Percentiles rank a stretch among this genome's conserved stretches.
Evolutionary conservation across 2,113 vertebrate genomes (phyloP).

Genomic region (Platichthys flesus): DNA sequence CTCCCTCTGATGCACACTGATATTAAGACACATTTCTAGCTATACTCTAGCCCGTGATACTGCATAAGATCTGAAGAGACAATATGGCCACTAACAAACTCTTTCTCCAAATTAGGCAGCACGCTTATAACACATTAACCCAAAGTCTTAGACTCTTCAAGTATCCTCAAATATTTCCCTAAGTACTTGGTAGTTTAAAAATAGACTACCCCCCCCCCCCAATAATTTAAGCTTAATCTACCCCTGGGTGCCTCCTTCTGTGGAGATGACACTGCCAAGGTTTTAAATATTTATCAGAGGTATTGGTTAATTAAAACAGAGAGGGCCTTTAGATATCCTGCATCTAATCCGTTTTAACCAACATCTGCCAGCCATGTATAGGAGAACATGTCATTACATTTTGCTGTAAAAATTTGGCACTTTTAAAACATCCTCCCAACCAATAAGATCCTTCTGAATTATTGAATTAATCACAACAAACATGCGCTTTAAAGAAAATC

Average conservation of each 20-base stretch:
- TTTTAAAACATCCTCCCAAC: conserved; percentile 48
- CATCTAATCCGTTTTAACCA: conserved; percentile 75
- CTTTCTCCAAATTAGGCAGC: not conserved
- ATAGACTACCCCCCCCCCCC: conserved; percentile 19
- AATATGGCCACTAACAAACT: not conserved
- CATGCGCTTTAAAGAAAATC: conserved; percentile 31
- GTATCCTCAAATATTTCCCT: not conserved
- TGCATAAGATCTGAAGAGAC: not conserved
- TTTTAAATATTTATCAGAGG: conserved; percentile 81
- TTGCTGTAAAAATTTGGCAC: conserved; percentile 15
- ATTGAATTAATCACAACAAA: conserved; percentile 42
- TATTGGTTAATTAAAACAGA: conserved; percentile 81
- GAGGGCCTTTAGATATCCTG: conserved; percentile 71
- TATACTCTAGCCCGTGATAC: not conserved
- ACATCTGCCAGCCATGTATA: conserved; percentile 74
- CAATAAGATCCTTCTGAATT: conserved; percentile 35
- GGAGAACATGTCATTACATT: conserved; percentile 66
- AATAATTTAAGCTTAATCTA: conserved; percentile 48
- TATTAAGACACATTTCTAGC: conserved; percentile 17
- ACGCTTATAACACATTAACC: not conserved
- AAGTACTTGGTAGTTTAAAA: conserved; percentile 42
- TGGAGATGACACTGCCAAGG: conserved; percentile 69
- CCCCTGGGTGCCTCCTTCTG: conserved; percentile 51
- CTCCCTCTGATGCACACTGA: conserved; percentile 24
- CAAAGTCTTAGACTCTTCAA: not conserved